Conservation (phyloP, 1,140 invertebrate genomes). For the Drosophila eugracilis region DNA sequence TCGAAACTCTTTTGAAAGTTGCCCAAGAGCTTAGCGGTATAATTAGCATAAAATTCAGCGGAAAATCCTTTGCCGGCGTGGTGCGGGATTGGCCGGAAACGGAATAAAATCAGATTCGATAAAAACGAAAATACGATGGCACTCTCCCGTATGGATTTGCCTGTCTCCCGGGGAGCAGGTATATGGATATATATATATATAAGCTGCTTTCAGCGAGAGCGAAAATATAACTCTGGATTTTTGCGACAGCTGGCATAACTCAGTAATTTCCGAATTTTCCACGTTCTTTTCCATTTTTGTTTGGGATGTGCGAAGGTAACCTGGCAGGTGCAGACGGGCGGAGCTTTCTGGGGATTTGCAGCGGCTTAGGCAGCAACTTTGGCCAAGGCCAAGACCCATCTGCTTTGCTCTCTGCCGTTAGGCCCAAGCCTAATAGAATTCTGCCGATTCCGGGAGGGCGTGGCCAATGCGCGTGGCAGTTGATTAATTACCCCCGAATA, state of each 20-base stretch:
- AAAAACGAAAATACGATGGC: conserved; percentile 31
- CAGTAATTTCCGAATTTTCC: conserved; percentile 72
- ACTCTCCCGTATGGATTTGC: conserved; percentile 30
- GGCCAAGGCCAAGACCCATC: conserved; percentile 53
- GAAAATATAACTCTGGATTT: conserved; percentile 36
- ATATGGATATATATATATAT: background rate
- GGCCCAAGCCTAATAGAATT: conserved; percentile 49
- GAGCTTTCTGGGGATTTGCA: conserved; percentile 69
- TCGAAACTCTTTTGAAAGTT: conserved; percentile 72
- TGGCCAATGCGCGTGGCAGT: conserved; percentile 45
- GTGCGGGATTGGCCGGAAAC: conserved; percentile 27
- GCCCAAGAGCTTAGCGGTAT: conserved; percentile 65
- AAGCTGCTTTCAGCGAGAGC: conserved; percentile 35
- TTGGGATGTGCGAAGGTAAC: conserved; percentile 27
- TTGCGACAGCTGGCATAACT: conserved; percentile 75
- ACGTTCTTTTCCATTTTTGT: conserved; percentile 42
- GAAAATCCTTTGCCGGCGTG: conserved; percentile 54
- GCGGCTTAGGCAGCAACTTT: conserved; percentile 71
- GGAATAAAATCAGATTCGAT: conserved; percentile 46
- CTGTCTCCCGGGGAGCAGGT: background rate
- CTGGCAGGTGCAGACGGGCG: conserved; percentile 70
- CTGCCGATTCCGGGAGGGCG: conserved; percentile 12
- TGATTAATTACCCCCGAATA: conserved; percentile 57
- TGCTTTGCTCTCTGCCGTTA: conserved; percentile 1
- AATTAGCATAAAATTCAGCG: conserved; percentile 75